phyloP scores from a whole-genome alignment of 1,140 invertebrate genomes.

The Limonius californicus region DNA sequence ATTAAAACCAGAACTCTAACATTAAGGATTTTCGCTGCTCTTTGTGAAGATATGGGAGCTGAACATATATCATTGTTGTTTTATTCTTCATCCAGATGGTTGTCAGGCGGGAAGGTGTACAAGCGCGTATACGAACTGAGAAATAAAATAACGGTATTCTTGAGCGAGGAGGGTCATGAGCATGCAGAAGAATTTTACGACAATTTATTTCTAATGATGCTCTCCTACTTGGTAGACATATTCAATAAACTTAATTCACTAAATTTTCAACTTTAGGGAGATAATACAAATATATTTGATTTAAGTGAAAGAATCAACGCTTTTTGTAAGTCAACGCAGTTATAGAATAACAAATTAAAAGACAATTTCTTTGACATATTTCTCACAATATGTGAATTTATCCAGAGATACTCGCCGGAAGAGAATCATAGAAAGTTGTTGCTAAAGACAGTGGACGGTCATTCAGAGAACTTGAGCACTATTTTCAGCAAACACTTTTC shows the following conservation, averaged over 20 bases:
- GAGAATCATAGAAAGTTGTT: constrained; percentile 4
- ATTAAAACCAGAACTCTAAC: no score
- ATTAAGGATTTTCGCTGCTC: background rate
- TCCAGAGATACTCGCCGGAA: constrained; percentile 2
- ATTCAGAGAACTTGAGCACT: background rate
- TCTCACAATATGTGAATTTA: constrained; percentile 10
- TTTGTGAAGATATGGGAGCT: constrained; percentile 6
- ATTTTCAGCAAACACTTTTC: background rate
- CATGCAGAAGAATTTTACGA: constrained; percentile 7
- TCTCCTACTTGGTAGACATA: constrained; percentile 13
- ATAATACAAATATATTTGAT: constrained; percentile 9
- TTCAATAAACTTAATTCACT: constrained; percentile 7
- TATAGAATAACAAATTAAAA: constrained; percentile 13
- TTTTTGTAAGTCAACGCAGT: background rate
- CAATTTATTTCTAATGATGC: constrained; percentile 1
- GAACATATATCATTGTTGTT: constrained; percentile 6
- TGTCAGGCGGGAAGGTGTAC: background rate
- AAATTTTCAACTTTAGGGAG: background rate
- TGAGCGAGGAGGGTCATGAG: constrained; percentile 9
- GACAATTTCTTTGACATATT: constrained; percentile 12
- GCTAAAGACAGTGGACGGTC: background rate
- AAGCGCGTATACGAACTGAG: constrained; percentile 7
- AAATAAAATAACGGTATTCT: constrained; percentile 15
- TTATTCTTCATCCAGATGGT: constrained; percentile 16
- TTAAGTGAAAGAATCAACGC: constrained; percentile 5